Evolutionary conservation across 2,113 vertebrate genomes (phyloP), one percentile per base, ranked within the genome.

Genomic region (Macaca nemestrina): DNA sequence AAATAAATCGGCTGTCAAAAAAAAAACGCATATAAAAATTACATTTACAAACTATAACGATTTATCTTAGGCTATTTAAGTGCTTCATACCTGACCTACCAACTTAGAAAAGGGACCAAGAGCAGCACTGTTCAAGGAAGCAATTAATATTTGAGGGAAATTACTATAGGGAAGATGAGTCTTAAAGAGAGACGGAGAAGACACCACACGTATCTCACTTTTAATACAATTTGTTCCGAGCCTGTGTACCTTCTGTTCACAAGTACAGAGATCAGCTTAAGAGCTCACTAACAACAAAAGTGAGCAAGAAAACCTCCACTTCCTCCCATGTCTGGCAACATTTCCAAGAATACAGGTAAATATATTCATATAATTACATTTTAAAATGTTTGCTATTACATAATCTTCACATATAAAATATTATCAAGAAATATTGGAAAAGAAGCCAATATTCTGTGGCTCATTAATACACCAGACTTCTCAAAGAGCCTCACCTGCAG

Each of bases 1-100:
- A 99, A 99, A 99, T 99, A 98, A 99, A 99, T 95, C 99, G 99
- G 98, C 99, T 99, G 98, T 45, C 93, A 90, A 95, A 97, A 92
- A 97, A 98, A 70, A 96, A 70, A 96, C 95, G 95, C 73, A 68
- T 79, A 83, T 5, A 90, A 82, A 97, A 97, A 94, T 83, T 97
- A 93, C 7, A 43, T 80, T 93, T 45, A 96, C 8, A 89, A 97
- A 91, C 30, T 50, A 27, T 61, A 96, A 93, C 13, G 52, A 95
- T 8, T 20, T 23, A 94, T 22, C 72, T 93, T 70, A 70, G 93
- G 22, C 45, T 78, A 95, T 61, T 96, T 64, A 96, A 75, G 18
- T 84, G 75, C 48, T 88, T 93, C 4, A 82, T 23, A 57, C 50
- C 45, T 70, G 67, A 84, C 45, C 73, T 38, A 91, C 5, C 61